Base-by-base conservation (phyloP, 2,797 vertebrate species). In the Sorex maritimensis region DNA sequence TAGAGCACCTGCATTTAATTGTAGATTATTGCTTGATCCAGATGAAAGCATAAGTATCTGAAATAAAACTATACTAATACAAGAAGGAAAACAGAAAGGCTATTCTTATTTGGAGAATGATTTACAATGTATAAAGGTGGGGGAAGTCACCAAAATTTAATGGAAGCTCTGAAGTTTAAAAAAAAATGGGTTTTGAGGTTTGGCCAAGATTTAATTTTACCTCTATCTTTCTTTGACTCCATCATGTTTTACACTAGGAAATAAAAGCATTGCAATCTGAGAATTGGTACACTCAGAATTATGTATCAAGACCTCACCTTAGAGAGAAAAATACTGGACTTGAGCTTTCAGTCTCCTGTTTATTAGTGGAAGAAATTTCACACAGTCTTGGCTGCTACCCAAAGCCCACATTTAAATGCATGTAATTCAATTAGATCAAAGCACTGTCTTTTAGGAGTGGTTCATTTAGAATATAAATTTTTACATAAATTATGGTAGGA, bases 1-100 rank as follows among this genome's bases (percentile, higher is more conserved):
- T 81, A 95, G 96, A 97, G 91, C 93, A 96, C 96, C 95, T 98
- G 97, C 95, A 93, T 95, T 97, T 97, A 98, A 98, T 97, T 98
- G 92, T 86, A 96, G 92, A 82, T 97, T 97, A 97, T 94, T 97
- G 89, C 86, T 52, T 95, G 94, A 95, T 95, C 95, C 90, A 71
- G 67, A 96, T 94, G 94, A 97, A 97, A 92, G 93, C 71, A 95
- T 86, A 95, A 96, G 95, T 93, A 97, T 93, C 93, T 97, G 96
- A 23, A 30, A 88, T 96, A 96, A 96, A 92, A 95, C 88, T 81
- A 21, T 87, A 94, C 71, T 95, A 93, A 94, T 88, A 88, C 55
- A 95, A 95, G 80, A 96, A 71, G 15, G 24, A 65, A 34, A 14
- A 46, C 21, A n/a, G 7, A 41, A n/a, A 44, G 15, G 30, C 93